phyloP scores from a whole-genome alignment of 2,113 vertebrate species.

The Delphinus delphis region DNA sequence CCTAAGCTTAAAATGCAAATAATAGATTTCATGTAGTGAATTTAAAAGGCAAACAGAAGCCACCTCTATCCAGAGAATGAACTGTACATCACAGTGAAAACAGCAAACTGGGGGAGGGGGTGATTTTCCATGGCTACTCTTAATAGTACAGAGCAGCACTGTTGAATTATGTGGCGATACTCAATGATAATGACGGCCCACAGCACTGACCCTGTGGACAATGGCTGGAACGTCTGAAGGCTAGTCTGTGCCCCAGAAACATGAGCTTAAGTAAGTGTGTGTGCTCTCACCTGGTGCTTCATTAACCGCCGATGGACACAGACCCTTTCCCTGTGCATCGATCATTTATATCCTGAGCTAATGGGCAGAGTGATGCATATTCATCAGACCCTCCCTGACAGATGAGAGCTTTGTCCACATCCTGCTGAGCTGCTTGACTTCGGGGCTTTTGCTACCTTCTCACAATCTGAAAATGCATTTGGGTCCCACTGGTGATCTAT shows the following conservation, averaged over 20 bases:
- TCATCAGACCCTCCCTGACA: background rate
- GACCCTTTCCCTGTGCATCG: background rate
- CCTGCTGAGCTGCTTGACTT: background rate
- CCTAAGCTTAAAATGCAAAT: constrained; percentile 62
- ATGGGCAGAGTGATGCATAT: background rate
- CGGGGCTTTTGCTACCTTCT: background rate
- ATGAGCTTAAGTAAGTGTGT: background rate
- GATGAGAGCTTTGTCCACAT: background rate
- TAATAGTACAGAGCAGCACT: no score
- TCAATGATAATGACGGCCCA: background rate
- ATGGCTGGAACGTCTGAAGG: background rate
- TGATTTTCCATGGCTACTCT: background rate
- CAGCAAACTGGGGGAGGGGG: background rate
- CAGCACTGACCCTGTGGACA: background rate
- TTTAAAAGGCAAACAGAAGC: constrained; percentile 18
- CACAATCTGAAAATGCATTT: background rate
- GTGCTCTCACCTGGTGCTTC: background rate
- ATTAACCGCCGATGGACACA: constrained; percentile 9
- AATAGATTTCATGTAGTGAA: background rate
- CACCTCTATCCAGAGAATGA: background rate
- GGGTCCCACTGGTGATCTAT: background rate
- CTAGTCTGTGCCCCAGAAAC: background rate
- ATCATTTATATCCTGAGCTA: background rate
- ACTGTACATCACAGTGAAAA: background rate
- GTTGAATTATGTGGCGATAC: background rate